Evolutionary conservation across 2,797 vertebrate species (phyloP).

Genomic region (Paedocypris micromegethes): DNA sequence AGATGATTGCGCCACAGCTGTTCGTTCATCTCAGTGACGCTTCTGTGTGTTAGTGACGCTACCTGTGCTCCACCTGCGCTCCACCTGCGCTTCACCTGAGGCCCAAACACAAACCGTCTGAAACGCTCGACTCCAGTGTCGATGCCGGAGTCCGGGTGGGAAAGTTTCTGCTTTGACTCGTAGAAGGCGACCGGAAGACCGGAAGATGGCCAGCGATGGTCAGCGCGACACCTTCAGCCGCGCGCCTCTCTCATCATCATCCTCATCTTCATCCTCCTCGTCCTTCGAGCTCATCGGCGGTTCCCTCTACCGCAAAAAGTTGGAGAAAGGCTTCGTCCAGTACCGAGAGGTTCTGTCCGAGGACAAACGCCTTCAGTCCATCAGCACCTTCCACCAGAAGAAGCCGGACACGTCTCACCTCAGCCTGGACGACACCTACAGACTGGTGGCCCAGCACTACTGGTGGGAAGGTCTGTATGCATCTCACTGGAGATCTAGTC

Average conservation of each 20-base stretch:
- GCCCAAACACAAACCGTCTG: too few relatives aligned
- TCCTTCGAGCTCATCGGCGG: constrained; percentile 72
- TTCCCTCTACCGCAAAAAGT: constrained; percentile 72
- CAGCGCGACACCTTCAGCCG: constrained; percentile 40
- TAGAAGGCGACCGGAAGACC: too few relatives aligned
- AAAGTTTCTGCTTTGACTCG: too few relatives aligned
- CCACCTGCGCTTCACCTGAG: too few relatives aligned
- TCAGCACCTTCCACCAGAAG: constrained; percentile 68
- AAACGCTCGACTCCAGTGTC: too few relatives aligned
- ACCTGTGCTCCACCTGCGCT: too few relatives aligned
- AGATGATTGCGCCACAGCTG: constrained; percentile 22
- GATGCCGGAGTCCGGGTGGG: too few relatives aligned
- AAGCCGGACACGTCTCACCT: constrained; percentile 63
- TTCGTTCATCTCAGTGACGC: neutral
- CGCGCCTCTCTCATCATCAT: constrained; percentile 45
- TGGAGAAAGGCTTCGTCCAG: constrained; percentile 71
- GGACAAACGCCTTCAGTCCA: constrained; percentile 63
- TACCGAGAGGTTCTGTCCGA: constrained; percentile 74
- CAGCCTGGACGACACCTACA: constrained; percentile 77
- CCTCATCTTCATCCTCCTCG: constrained; percentile 7
- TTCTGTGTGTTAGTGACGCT: too few relatives aligned
- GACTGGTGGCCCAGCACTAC: constrained; percentile 78
- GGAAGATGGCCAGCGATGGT: too few relatives aligned
- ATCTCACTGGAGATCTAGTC: neutral
- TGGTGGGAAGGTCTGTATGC: constrained; percentile 76